Conservation (phyloP, 2,797 vertebrate genomes). For the Chloroceryle inda region DNA sequence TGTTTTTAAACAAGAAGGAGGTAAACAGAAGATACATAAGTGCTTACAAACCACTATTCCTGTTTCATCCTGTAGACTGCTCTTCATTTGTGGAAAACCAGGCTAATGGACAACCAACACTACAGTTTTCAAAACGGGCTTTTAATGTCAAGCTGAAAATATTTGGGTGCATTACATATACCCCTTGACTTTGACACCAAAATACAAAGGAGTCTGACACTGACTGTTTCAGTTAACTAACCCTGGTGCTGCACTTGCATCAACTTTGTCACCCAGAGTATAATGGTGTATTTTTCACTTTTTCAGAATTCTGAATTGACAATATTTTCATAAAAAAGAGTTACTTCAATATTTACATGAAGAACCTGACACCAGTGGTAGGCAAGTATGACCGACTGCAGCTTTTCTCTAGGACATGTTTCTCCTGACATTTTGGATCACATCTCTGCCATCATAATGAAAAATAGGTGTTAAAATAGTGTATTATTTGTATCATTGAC, state of each 20-base stretch:
- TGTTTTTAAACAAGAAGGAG: not conserved
- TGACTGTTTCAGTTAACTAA: not conserved
- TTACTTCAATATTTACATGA: slow-evolving; percentile 1
- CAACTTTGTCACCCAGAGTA: not conserved
- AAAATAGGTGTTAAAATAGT: not conserved
- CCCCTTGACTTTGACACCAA: not conserved
- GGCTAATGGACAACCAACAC: not conserved
- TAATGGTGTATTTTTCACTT: not conserved
- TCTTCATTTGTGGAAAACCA: not conserved
- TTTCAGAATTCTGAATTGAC: not conserved
- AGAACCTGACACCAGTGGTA: not conserved
- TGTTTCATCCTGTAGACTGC: not conserved
- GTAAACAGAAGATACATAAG: not conserved
- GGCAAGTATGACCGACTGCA: not conserved
- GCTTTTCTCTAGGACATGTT: not conserved
- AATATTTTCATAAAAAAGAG: not conserved
- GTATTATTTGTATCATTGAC: not conserved
- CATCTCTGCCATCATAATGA: not conserved
- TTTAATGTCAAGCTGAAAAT: slow-evolving; percentile 9
- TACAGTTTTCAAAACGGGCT: not conserved
- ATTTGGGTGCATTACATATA: not conserved
- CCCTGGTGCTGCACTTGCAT: not conserved
- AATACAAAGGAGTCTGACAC: not conserved
- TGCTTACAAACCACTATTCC: not conserved
- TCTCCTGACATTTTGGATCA: not conserved